Evolutionary conservation across 2,113 vertebrate genomes (phyloP), one percentile per base, ranked within the genome.

Genomic region (Smithornis capensis): DNA sequence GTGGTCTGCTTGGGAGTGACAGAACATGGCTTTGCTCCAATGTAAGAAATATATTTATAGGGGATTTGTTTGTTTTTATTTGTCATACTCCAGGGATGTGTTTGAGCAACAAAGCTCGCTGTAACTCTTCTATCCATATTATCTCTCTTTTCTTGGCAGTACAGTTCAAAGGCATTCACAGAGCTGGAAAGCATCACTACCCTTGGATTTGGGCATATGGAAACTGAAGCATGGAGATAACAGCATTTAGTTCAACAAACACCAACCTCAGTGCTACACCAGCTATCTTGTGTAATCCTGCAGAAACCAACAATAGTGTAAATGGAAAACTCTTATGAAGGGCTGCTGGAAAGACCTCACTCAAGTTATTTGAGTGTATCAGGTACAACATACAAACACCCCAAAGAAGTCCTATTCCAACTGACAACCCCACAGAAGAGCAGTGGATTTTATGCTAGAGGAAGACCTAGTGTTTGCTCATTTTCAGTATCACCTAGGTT

Each of bases 71-170:
- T 87, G 47, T 4, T 89, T 91, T 70, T 74, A 40, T 95, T 92
- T 94, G 42, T 55, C 64, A 84, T 89, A 77, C 59, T 45, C 25
- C 22, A 38, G 68, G 83, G 63, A 62, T 42, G 40, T 62, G 50
- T 90, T 92, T 73, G 19, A 89, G 83, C 52, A 95, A 67, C 73
- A 94, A 78, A 84, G 10, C 73, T 78, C 47, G 4, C 29, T 57
- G 69, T 81, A 84, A 63, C 42, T 7, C 1, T 73, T 31, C 45
- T 94, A 49, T 71, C 50, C 80, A 38, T 56, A n/a, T 71, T 84
- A 92, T 81, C 74, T 87, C 75, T 56, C 25, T 70, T 49, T 84
- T 89, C 24, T 87, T 96, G 93, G 92, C 90, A 82, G 64, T 35
- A 29, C 38, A 84, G 64, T 96, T 94, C 92, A 96, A 92, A 95